Evolutionary conservation across 2,888 invertebrate species (phyloP).

Genomic region (Rhogogaster chlorosoma): DNA sequence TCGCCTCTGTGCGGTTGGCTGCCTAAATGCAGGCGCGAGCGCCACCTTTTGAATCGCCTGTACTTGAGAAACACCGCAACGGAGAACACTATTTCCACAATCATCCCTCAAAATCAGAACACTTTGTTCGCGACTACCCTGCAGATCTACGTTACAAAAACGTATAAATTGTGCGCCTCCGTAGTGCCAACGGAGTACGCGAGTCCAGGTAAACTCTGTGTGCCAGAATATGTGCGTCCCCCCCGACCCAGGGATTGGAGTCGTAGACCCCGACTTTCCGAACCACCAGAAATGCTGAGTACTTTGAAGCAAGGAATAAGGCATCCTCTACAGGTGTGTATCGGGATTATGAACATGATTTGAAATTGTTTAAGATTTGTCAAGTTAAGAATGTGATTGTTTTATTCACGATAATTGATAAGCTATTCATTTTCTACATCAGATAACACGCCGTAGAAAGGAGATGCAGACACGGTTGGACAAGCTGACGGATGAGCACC

Average conservation of each 20-base stretch:
- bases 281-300: constrained; percentile 31
- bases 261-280: constrained; percentile 5
- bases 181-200: neutral
- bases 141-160: neutral
- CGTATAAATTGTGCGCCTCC: neutral
- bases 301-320: constrained; percentile 23
- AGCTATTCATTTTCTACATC: neutral
- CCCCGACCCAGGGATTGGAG: neutral
- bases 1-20: no score
- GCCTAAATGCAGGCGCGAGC: no score
- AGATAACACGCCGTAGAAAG: constrained; percentile 5
- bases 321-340: neutral
- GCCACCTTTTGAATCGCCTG: no score
- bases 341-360: neutral
- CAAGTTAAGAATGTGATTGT: neutral
- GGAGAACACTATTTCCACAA: no score
- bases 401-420: neutral
- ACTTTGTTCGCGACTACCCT: neutral
- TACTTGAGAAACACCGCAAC: no score
- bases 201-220: neutral
- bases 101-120: no score
- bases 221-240: constrained; percentile 6
- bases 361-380: neutral
- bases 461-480: constrained; percentile 31
- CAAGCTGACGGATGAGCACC: constrained; percentile 31